Evolutionary conservation across 2,888 invertebrate species (phyloP), one percentile per base, ranked within the genome.

Genomic region (Drosophila lutescens): DNA sequence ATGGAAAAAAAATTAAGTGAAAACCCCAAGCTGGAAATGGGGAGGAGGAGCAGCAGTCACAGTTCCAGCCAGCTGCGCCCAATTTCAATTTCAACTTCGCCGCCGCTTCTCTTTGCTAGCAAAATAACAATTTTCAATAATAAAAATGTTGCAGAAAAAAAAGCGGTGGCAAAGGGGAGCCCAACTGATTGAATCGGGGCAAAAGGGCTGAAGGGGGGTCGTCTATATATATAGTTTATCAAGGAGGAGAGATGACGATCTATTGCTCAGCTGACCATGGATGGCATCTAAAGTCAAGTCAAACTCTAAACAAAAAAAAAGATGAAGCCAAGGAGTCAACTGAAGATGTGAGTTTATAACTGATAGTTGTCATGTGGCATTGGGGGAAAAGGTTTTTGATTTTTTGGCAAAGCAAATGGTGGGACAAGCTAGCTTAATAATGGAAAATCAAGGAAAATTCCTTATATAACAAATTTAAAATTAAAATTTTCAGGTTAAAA

Each of bases 1-100:
- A 13, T 10, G 26, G 26, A 49, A 34, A 34, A 32, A 15, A 30
- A 30, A 23, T 3, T 13, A 23, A 47, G 12, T 20, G 44, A n/a
- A 46, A 46, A 46, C n/a, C 3, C 44, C 44, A 8, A 46, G 23
- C 23, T 4, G 13, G 34, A 49, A 49, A 20, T 3, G 2, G 4
- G 6, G 30, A 17, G 73, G 46, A 56, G 61, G 26, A 72, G 55
- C 72, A 46, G 55, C 46, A 26, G 26, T 26, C 51, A 46, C 62
- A 72, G 72, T 72, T 71, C 73, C 70, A 72, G 41, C 63, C 70
- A 63, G 70, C 70, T 72, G 70, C 70, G 73, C 55, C 70, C 73
- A 71, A 63, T 71, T 71, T 71, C 73, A 61, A 72, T 72, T 72
- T 47, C 40, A 62, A 58, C 66, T 66, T 53, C 53, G 12, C n/a